These are phyloP conservation scores for Loris lydekkerianus DNA, from an alignment of 2,797 vertebrate genomes.

Conservation along the genomic window DNA sequence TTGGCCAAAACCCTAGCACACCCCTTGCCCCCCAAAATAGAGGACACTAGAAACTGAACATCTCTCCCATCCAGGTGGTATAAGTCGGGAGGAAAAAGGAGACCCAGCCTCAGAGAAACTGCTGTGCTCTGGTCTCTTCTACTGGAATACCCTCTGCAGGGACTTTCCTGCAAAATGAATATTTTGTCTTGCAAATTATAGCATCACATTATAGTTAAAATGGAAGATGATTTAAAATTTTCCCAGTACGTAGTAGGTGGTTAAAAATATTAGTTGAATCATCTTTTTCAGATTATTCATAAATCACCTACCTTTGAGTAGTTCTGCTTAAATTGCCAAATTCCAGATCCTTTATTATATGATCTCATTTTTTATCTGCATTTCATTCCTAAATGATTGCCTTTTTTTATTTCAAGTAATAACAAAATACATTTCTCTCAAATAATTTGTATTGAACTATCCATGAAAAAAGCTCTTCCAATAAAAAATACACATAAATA, in stretches of 20 bases:
- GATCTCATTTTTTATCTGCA: constrained; percentile 66
- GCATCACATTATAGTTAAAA: background rate
- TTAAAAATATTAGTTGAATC: background rate
- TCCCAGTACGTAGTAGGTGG: background rate
- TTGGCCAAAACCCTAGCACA: background rate
- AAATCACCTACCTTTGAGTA: background rate
- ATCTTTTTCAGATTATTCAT: background rate
- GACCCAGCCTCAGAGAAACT: background rate
- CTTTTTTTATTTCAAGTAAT: constrained; percentile 71
- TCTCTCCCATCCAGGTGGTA: background rate
- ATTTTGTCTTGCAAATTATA: background rate
- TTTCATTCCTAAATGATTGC: constrained; percentile 55
- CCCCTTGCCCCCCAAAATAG: accelerated
- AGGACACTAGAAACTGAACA: background rate
- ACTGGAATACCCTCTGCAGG: background rate
- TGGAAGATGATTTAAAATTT: background rate
- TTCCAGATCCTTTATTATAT: constrained; percentile 24
- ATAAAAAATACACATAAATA: background rate
- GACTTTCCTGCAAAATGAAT: background rate
- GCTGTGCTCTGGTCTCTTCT: background rate
- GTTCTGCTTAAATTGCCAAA: constrained; percentile 20
- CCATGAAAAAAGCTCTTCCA: constrained; percentile 55
- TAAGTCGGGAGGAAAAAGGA: background rate
- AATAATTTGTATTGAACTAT: constrained; percentile 70
- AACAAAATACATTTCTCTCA: constrained; percentile 72